Evolutionary conservation across 2,888 invertebrate species (phyloP).

Genomic region (Caenorhabditis angaria): DNA sequence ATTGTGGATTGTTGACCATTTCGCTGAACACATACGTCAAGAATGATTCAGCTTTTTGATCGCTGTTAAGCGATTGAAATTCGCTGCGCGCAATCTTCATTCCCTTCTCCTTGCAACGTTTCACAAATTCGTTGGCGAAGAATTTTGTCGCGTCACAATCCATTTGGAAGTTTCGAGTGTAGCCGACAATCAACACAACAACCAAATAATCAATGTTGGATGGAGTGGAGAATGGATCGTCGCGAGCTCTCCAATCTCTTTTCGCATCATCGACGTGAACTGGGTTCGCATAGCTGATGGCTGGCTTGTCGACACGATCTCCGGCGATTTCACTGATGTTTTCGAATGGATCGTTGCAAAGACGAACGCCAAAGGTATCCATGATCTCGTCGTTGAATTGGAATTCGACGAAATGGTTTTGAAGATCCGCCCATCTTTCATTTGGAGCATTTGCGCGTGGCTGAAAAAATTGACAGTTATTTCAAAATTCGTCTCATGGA

Average conservation of each 20-base stretch:
- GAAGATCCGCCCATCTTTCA: slow-evolving; percentile 32
- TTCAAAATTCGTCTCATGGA: not conserved
- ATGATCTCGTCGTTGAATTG: slow-evolving; percentile 29
- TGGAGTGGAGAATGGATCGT: slow-evolving; percentile 5
- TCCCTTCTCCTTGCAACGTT: slow-evolving; percentile 29
- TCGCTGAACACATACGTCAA: slow-evolving; percentile 25
- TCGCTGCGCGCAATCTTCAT: slow-evolving; percentile 13
- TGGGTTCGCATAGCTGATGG: slow-evolving; percentile 19
- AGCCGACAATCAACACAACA: slow-evolving; percentile 23
- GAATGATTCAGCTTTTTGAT: slow-evolving; percentile 17
- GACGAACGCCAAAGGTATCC: slow-evolving; percentile 22
- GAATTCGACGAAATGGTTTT: slow-evolving; percentile 28
- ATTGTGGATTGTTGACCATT: slow-evolving; percentile 12
- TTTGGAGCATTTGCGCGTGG: slow-evolving; percentile 33
- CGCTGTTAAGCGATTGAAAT: slow-evolving; percentile 9
- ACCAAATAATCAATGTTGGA: slow-evolving; percentile 21
- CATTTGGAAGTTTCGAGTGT: slow-evolving; percentile 13
- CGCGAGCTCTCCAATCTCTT: slow-evolving; percentile 38
- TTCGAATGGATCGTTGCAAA: slow-evolving; percentile 41
- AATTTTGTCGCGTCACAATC: slow-evolving; percentile 13
- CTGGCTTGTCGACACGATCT: slow-evolving; percentile 27
- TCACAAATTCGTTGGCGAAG: slow-evolving; percentile 18
- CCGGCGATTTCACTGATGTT: slow-evolving; percentile 31
- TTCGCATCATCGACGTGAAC: slow-evolving; percentile 42
- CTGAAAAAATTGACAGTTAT: slow-evolving; percentile 13